phyloP scores from a whole-genome alignment of 2,797 vertebrate species.

The Acanthiza pusilla region DNA sequence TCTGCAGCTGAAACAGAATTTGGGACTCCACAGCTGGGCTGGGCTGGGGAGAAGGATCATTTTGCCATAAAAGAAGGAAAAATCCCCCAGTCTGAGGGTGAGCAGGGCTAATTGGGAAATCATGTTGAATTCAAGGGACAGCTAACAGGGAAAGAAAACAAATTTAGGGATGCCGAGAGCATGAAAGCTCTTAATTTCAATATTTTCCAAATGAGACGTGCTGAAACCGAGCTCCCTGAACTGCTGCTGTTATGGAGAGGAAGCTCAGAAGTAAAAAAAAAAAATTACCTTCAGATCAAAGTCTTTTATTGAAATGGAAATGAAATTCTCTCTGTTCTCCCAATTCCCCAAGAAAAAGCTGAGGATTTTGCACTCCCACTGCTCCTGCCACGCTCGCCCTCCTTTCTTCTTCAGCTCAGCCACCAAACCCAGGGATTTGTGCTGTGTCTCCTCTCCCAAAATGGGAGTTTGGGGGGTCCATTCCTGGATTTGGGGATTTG shows the following conservation, averaged over 20 bases:
- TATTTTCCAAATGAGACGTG: background rate
- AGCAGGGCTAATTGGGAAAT: conserved; percentile 28
- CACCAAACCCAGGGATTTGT: fast-evolving
- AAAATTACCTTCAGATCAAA: background rate
- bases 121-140: background rate
- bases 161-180: background rate
- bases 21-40: background rate
- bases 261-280: background rate
- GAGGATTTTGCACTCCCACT: background rate
- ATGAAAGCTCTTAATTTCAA: background rate
- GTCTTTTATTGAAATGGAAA: background rate
- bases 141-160: background rate
- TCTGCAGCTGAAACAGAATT: background rate
- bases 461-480: fast-evolving
- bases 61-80: background rate
- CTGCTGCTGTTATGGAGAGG: background rate
- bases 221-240: background rate
- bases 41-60: background rate
- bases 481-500: background rate
- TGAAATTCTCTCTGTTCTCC: background rate
- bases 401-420: fast-evolving
- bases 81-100: background rate
- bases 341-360: background rate
- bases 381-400: background rate
- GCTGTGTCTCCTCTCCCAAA: fast-evolving